Percentiles rank a stretch among this genome's conserved stretches.
These are phyloP conservation scores for Paguma larvata DNA, from an alignment of 2,797 vertebrate genomes.

Conservation along the genomic window DNA sequence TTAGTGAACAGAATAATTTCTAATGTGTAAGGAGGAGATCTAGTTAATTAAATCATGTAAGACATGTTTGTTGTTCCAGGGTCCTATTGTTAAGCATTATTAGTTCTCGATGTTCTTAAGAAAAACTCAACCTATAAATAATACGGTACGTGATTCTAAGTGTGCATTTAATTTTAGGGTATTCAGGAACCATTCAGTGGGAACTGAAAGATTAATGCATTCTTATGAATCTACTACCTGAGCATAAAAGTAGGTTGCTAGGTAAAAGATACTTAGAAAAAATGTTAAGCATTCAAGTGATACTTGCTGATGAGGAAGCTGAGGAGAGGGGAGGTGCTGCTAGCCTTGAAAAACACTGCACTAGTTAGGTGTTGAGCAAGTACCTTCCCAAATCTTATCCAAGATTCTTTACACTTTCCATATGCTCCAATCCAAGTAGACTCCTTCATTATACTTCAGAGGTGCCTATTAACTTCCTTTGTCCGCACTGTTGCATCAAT, in stretches of 20 bases:
- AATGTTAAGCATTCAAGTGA: not conserved
- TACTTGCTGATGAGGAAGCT: not conserved
- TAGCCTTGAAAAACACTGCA: constrained; percentile 21
- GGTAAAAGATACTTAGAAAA: constrained; percentile 39
- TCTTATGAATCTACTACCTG: not conserved
- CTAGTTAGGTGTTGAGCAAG: not conserved
- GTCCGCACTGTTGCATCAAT: not conserved
- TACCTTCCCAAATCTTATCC: not conserved
- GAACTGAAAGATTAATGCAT: not conserved
- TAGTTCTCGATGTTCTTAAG: constrained; percentile 38
- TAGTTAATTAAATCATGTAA: constrained; percentile 32
- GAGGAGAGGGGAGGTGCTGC: not conserved
- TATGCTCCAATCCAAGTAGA: not conserved
- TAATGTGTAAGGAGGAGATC: constrained; percentile 2
- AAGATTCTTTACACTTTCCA: constrained; percentile 21
- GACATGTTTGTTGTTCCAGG: not conserved
- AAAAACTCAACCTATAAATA: constrained; percentile 7
- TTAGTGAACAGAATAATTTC: not conserved
- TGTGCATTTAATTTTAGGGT: constrained; percentile 38
- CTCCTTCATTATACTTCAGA: constrained; percentile 3
- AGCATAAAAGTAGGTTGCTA: constrained; percentile 4
- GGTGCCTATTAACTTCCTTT: not conserved
- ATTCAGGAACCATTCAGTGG: not conserved
- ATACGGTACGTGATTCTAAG: not conserved
- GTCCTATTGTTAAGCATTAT: not conserved